phyloP scores from a whole-genome alignment of 1,140 invertebrate species.

The Ips nitidus region DNA sequence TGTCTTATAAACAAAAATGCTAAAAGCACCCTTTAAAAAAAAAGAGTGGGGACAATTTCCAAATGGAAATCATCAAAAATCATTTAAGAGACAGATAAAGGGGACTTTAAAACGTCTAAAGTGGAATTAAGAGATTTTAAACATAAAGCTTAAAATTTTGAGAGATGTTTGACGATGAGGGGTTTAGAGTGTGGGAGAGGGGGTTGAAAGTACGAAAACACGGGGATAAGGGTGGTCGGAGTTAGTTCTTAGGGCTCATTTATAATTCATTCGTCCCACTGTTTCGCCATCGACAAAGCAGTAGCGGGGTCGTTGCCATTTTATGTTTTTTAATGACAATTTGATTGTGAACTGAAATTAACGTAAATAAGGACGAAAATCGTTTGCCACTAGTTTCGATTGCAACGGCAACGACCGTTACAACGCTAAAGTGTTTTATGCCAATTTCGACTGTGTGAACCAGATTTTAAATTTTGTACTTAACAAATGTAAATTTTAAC shows the following conservation, averaged over 20 bases:
- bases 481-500: no score
- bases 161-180: slow-evolving; percentile 20
- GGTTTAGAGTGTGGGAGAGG: background rate
- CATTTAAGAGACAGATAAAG: slow-evolving; percentile 15
- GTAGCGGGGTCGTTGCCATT: background rate
- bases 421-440: no score
- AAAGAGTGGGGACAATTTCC: background rate
- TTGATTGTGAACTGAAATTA: no score
- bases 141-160: slow-evolving; percentile 30
- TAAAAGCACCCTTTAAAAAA: no score
- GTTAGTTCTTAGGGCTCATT: slow-evolving; percentile 19
- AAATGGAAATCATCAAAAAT: slow-evolving; percentile 25
- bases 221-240: slow-evolving; percentile 13
- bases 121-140: slow-evolving; percentile 28
- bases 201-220: slow-evolving; percentile 28
- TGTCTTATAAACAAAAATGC: no score
- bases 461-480: no score
- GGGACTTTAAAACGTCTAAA: slow-evolving; percentile 16
- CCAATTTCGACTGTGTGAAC: no score
- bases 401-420: no score
- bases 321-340: no score
- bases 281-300: slow-evolving; percentile 12
- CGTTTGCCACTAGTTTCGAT: no score
- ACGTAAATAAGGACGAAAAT: no score
- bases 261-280: slow-evolving; percentile 23